Conservation (phyloP, 2,888 invertebrate species). For the Alsophila aescularia region DNA sequence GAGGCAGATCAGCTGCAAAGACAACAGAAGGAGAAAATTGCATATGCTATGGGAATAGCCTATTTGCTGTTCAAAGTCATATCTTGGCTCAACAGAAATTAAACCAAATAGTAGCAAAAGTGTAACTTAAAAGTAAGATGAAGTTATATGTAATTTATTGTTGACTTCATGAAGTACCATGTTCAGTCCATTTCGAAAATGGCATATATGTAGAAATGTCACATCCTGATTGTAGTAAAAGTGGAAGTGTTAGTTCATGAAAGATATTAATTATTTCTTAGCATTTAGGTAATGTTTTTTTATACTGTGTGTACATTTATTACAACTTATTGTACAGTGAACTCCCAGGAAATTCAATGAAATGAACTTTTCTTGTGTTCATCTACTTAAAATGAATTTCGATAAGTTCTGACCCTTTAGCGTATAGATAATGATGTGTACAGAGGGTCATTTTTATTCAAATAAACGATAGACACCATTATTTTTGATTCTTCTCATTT, state of each 20-base stretch:
- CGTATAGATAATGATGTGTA: constrained; percentile 57
- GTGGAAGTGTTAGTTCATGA: constrained; percentile 60
- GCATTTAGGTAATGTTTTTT: constrained; percentile 74
- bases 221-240: constrained; percentile 52
- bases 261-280: constrained; percentile 64
- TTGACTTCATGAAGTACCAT: constrained; percentile 65
- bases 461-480: constrained; percentile 65
- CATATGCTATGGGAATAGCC: constrained; percentile 92
- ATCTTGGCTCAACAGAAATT: constrained; percentile 88
- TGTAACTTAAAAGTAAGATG: constrained; percentile 67
- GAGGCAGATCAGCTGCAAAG: constrained; percentile 94
- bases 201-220: constrained; percentile 54
- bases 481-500: constrained; percentile 23
- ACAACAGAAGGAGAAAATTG: constrained; percentile 93
- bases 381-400: constrained; percentile 64
- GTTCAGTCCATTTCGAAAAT: constrained; percentile 48
- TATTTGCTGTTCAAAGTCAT: constrained; percentile 94
- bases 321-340: constrained; percentile 67
- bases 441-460: constrained; percentile 68
- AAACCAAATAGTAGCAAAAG: constrained; percentile 53
- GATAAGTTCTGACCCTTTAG: constrained; percentile 57
- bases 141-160: constrained; percentile 63
- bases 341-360: constrained; percentile 48
- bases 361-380: constrained; percentile 54
- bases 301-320: constrained; percentile 61